Evolutionary conservation across 2,797 vertebrate genomes (phyloP), one percentile per base, ranked within the genome.

Genomic region (Bovichtus variegatus): DNA sequence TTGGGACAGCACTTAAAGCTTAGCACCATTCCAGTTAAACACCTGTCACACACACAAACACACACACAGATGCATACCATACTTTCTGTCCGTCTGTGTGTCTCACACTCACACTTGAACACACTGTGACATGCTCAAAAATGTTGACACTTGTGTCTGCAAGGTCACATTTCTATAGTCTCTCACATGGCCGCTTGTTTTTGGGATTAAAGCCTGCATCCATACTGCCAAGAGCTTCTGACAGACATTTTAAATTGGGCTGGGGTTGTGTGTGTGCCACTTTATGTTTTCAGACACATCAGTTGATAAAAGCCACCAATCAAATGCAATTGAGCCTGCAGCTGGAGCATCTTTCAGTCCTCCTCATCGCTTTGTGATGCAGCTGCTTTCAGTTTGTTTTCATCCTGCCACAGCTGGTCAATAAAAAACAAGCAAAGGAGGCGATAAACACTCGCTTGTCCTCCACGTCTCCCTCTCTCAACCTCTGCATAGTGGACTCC

Each of bases 121-220:
- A 96, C 97, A 89, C 94, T 97, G 0, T 97, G 97, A 94, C 97
- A 96, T 0, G 95, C 96, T 86, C 96, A 97, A 93, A 96, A 96
- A 98, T 66, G 96, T 98, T 94, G 96, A 98, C 92, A 95, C 87
- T 87, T 89, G 71, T 88, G 80, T 85, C 80, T 84, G 75, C 89
- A 94, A 93, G 91, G 91, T 93, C 91, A 92, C 76, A 81, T 93
- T 82, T 83, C 87, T 85, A 60, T 66, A 70, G 75, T 74, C 74
- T 64, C 82, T 86, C 71, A 74, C 72, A 55, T 46, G 80, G 36
- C 57, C 51, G 67, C 70, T 88, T 83, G 74, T 87, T 69, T 77
- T 57, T 78, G 69, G 75, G 51, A 78, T 59, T 44, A 31, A 57
- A 50, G 54, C 9, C 36, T 69, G 50, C 58, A 72, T 76, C 36